A percentile compares a stretch with the other conserved stretches of the same genome.
phyloP scores from a whole-genome alignment of 2,113 vertebrate species.

The Typhlomys cinereus region DNA sequence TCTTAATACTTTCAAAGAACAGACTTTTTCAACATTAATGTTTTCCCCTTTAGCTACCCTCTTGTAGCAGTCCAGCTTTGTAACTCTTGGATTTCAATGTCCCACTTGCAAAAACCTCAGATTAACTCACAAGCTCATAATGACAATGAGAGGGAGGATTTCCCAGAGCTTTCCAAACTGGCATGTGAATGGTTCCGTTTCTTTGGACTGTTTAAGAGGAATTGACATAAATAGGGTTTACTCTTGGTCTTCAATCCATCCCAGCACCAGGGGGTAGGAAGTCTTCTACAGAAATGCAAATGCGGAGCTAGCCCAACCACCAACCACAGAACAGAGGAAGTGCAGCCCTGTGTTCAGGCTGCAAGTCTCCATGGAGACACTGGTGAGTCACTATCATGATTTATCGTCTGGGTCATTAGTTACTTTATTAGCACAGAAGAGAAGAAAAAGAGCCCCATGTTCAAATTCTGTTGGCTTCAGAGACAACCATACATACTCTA shows the following conservation, averaged over 20 bases:
- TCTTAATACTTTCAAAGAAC: background rate
- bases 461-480: background rate
- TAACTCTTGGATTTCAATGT: background rate
- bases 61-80: background rate
- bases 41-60: background rate
- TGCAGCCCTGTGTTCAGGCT: background rate
- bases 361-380: background rate
- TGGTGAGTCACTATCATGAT: background rate
- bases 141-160: background rate
- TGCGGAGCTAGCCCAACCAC: background rate
- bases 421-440: constrained; percentile 11
- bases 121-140: background rate
- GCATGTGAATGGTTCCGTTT: background rate
- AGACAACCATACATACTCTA: background rate
- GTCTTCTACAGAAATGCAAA: constrained; percentile 35
- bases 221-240: constrained; percentile 11
- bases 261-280: background rate
- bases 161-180: background rate
- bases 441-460: background rate
- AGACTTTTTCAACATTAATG: background rate
- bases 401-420: constrained; percentile 1
- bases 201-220: background rate
- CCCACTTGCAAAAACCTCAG: background rate
- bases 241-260: background rate
- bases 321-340: background rate